These are phyloP conservation scores for Cyprinodon diabolis DNA, from an alignment of 2,797 vertebrate genomes.

Conservation along the genomic window DNA sequence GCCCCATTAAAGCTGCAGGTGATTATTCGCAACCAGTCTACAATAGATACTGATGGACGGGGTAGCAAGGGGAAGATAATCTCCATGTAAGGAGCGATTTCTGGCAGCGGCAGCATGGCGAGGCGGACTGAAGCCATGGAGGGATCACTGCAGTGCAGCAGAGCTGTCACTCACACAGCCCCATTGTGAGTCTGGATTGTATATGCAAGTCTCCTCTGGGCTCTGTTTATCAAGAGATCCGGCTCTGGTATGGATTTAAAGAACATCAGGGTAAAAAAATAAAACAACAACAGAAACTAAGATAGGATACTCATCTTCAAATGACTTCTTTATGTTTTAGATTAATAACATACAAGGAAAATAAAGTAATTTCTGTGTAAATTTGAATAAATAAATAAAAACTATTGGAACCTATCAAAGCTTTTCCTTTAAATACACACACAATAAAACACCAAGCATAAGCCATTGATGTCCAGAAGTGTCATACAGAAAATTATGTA, in stretches of 20 bases:
- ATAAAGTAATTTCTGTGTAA: not conserved
- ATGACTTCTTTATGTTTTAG: not conserved
- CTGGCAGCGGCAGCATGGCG: slow-evolving; percentile 44
- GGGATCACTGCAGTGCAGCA: slow-evolving; percentile 81
- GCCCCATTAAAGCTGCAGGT: not conserved
- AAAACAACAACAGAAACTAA: not conserved
- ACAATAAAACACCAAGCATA: not conserved
- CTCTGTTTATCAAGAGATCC: slow-evolving; percentile 6
- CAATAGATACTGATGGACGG: slow-evolving; percentile 11
- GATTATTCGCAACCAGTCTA: slow-evolving; percentile 8
- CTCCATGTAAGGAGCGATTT: slow-evolving; percentile 34
- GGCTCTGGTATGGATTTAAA: not conserved
- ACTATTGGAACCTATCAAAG: not conserved
- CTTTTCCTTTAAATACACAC: not conserved
- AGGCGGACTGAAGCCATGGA: slow-evolving; percentile 48
- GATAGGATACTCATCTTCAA: not conserved
- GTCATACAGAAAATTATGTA: not conserved
- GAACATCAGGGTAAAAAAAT: not conserved
- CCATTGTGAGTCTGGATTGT: slow-evolving; percentile 35
- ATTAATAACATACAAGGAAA: not conserved
- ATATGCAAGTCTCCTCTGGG: slow-evolving; percentile 26
- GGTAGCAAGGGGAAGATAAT: slow-evolving; percentile 20
- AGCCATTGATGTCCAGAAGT: too few species aligned
- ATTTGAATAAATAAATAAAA: not conserved
- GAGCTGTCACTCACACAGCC: slow-evolving; percentile 69